These are phyloP conservation scores for Erynnis tages DNA, from an alignment of 2,888 invertebrate genomes.

Conservation along the genomic window DNA sequence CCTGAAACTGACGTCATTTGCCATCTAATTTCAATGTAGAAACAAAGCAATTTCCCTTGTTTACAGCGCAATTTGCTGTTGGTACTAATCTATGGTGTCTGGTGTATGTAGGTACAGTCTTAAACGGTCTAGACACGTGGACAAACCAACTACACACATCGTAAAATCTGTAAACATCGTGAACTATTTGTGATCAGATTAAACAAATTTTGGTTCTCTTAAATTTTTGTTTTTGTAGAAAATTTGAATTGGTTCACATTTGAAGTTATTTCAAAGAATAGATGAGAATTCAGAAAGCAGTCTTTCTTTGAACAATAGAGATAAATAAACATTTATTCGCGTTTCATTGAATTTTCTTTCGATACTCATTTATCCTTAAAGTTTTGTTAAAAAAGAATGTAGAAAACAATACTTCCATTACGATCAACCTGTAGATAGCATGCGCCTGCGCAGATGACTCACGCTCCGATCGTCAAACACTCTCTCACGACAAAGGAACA, in stretches of 20 bases:
- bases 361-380: too few relatives aligned
- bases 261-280: too few relatives aligned
- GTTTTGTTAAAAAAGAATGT: too few relatives aligned
- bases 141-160: constrained; percentile 37
- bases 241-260: too few relatives aligned
- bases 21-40: constrained; percentile 9
- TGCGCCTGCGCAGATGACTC: constrained; percentile 71
- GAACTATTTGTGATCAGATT: background rate
- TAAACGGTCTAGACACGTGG: constrained; percentile 45
- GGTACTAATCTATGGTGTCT: constrained; percentile 30
- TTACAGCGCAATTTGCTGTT: constrained; percentile 12
- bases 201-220: too few relatives aligned
- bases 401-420: too few relatives aligned
- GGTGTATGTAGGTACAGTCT: constrained; percentile 31
- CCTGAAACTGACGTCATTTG: constrained; percentile 6
- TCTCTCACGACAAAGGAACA: constrained; percentile 66
- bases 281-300: too few relatives aligned
- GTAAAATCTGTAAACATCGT: background rate
- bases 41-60: constrained; percentile 9
- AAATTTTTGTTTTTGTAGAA: too few relatives aligned
- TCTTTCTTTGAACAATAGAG: too few relatives aligned
- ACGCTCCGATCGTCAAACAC: constrained; percentile 70
- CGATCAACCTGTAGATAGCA: constrained; percentile 47
- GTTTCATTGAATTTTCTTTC: too few relatives aligned
- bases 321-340: too few relatives aligned